Evolutionary conservation across 2,113 vertebrate species (phyloP).

Genomic region (Gymnobelideus leadbeateri): DNA sequence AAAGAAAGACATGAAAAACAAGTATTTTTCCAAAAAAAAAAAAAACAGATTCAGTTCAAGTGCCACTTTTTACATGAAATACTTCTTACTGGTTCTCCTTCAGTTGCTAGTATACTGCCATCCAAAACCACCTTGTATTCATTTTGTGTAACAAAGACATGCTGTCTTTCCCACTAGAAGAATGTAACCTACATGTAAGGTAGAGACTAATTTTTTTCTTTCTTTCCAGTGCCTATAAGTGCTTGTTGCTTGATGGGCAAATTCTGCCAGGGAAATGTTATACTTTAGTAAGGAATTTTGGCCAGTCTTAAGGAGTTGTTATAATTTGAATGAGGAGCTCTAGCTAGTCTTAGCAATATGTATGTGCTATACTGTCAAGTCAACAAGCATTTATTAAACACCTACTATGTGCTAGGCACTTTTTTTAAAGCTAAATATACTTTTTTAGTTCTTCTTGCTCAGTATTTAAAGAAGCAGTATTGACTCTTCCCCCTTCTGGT

Average conservation of each 20-base stretch:
- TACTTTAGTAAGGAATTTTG: background rate
- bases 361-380: background rate
- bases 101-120: background rate
- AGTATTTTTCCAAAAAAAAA: background rate
- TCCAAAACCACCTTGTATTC: background rate
- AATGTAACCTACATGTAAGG: background rate
- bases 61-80: background rate
- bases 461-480: background rate
- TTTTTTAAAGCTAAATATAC: background rate
- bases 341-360: background rate
- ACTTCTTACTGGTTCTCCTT: background rate
- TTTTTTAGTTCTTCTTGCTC: background rate
- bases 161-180: background rate
- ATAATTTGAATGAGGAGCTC: background rate
- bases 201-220: background rate
- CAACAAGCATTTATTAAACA: background rate
- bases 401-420: background rate
- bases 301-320: background rate
- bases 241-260: background rate
- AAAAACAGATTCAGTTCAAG: background rate
- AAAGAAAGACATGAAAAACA: background rate
- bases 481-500: background rate
- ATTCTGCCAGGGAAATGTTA: background rate
- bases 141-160: background rate
- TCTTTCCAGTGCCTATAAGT: background rate